Evolutionary conservation across 2,113 vertebrate species (phyloP), one percentile per base, ranked within the genome.

Genomic region (Passer domesticus): DNA sequence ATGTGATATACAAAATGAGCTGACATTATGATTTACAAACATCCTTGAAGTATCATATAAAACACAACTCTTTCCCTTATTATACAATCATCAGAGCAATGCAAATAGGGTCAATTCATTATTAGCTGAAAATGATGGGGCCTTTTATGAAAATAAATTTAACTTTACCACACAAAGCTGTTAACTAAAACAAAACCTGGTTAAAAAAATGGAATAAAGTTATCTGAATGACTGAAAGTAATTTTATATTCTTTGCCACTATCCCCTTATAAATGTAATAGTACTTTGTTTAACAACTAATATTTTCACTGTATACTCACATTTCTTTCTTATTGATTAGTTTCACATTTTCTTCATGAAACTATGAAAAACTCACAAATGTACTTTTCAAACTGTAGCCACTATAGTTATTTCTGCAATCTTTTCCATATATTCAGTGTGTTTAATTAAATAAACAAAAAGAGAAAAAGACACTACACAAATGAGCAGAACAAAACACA

Each of bases 1-100:
- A 69, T 56, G 93, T 70, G 95, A 95, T 94, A 94, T 97, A 96
- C 89, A 96, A 97, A 97, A 97, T 96, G 95, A 94, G 85, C 92
- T 91, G 89, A 93, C 83, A 37, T 78, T 69, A 92, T 97, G 96
- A 92, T 97, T 97, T 97, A 97, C 95, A 97, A 96, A 96, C 96
- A 97, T 89, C 95, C 78, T 97, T 91, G 64, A 90, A 94, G 78
- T 90, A 93, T 96, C 93, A 94, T 97, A 96, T 95, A 97, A 97
- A 97, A 97, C 95, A 97, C 95, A 97, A 96, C 92, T 53, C 84
- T 37, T 94, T 72, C 91, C 92, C 92, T 90, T 95, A 93, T 90
- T 88, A 80, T 94, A 96, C 89, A 94, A 88, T 96, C 92, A 87
- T 89, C 53, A 90, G 91, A 92, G 91, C 79, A 91, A 96, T 86